Evolutionary conservation across 2,888 invertebrate genomes (phyloP).

Genomic region (Callosobruchus maculatus): DNA sequence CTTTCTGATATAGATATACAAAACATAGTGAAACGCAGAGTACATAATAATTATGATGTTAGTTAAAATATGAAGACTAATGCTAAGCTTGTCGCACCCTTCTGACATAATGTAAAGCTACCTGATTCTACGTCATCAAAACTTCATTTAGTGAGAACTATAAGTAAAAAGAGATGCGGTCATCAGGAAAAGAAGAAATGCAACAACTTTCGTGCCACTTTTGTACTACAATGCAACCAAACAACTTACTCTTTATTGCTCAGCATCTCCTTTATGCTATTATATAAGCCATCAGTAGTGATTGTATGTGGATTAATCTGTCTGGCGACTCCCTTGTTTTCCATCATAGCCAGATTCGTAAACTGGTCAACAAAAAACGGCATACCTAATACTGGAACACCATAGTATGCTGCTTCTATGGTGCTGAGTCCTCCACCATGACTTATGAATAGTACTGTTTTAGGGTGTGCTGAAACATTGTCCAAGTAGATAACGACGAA

Average conservation of each 20-base stretch:
- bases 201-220: too few relatives aligned
- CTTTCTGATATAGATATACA: too few relatives aligned
- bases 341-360: conserved; percentile 33
- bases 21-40: too few relatives aligned
- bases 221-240: background rate
- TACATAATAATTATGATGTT: too few relatives aligned
- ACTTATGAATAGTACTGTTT: conserved; percentile 27
- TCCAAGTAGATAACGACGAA: too few relatives aligned
- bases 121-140: too few relatives aligned
- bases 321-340: conserved; percentile 26
- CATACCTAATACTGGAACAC: conserved; percentile 27
- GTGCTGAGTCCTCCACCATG: conserved; percentile 31
- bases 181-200: too few relatives aligned
- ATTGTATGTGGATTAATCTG: background rate
- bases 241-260: conserved; percentile 1
- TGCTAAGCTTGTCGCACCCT: too few relatives aligned
- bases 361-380: conserved; percentile 28
- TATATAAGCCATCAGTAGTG: background rate
- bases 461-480: conserved; percentile 25
- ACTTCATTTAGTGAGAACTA: too few relatives aligned
- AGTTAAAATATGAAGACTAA: too few relatives aligned
- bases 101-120: too few relatives aligned
- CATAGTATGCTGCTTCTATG: conserved; percentile 27
- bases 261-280: conserved; percentile 3
- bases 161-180: too few relatives aligned